Evolutionary conservation across 2,113 vertebrate genomes (phyloP).

Genomic region (Antennarius striatus): DNA sequence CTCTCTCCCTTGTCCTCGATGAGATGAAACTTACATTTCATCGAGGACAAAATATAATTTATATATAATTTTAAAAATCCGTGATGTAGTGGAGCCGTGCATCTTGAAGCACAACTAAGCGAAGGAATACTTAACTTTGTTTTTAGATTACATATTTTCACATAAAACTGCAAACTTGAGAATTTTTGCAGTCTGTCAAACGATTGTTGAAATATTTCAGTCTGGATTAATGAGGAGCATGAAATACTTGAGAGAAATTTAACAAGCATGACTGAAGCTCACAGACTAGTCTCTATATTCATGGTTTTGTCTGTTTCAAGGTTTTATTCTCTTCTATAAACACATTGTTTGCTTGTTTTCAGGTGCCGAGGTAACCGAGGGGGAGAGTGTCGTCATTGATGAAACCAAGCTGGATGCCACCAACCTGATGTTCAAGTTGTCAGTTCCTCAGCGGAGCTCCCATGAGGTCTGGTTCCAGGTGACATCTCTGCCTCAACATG

Average conservation of each 20-base stretch:
- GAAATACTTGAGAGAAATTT: too few species aligned
- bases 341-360: conserved; percentile 3
- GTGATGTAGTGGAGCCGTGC: too few species aligned
- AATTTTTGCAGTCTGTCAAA: neutral
- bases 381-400: conserved; percentile 83
- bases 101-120: too few species aligned
- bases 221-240: too few species aligned
- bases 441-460: conserved; percentile 74
- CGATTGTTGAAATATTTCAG: neutral
- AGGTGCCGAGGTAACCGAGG: conserved; percentile 87
- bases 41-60: too few species aligned
- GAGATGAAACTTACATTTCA: too few species aligned
- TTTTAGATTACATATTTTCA: too few species aligned
- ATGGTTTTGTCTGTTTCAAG: neutral
- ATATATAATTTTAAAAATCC: too few species aligned
- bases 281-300: neutral
- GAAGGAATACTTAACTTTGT: too few species aligned
- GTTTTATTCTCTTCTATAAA: neutral
- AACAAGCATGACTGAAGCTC: too few species aligned
- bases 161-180: too few species aligned
- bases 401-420: conserved; percentile 85
- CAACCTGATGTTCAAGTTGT: conserved; percentile 86
- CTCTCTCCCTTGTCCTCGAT: too few species aligned
- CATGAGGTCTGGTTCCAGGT: conserved; percentile 92
- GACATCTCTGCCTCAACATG: conserved; percentile 82